phyloP scores from a whole-genome alignment of 2,797 vertebrate species.

The Liasis olivaceus region DNA sequence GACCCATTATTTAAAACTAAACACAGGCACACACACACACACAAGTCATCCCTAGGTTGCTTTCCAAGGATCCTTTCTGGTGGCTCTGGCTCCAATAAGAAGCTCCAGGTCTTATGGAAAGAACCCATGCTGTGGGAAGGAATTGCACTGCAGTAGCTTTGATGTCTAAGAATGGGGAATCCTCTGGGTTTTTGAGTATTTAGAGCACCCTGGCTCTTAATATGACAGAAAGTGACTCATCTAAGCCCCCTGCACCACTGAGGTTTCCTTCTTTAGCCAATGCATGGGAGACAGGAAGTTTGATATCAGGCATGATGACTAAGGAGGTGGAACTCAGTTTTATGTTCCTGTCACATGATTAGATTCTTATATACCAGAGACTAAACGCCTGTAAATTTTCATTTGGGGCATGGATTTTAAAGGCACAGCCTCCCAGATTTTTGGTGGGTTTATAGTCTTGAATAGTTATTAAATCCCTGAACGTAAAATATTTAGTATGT shows the following conservation, averaged over 20 bases:
- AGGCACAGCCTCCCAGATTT: neutral
- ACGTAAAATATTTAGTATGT: neutral
- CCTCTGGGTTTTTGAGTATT: neutral
- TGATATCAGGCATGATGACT: neutral
- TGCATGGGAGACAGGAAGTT: neutral
- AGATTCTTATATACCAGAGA: neutral
- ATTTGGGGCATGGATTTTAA: neutral
- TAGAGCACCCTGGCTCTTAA: neutral
- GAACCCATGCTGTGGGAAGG: neutral
- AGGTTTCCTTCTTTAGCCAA: neutral
- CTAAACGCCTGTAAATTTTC: neutral
- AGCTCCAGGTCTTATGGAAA: neutral
- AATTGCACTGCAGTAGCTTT: neutral
- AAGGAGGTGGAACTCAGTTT: neutral
- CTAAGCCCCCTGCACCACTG: neutral
- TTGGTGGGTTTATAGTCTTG: neutral
- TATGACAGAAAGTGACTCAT: neutral
- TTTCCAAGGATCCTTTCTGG: neutral
- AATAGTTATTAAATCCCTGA: neutral
- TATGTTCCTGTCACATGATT: neutral
- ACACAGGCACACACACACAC: too few species aligned
- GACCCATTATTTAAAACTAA: too few species aligned
- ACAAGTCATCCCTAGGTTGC: too few species aligned
- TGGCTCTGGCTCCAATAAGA: neutral
- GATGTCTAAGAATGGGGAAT: neutral